Percentiles rank a stretch among this genome's conserved stretches.
These are phyloP conservation scores for Craterocephalus amniculus DNA, from an alignment of 2,797 vertebrate species.

Conservation along the genomic window DNA sequence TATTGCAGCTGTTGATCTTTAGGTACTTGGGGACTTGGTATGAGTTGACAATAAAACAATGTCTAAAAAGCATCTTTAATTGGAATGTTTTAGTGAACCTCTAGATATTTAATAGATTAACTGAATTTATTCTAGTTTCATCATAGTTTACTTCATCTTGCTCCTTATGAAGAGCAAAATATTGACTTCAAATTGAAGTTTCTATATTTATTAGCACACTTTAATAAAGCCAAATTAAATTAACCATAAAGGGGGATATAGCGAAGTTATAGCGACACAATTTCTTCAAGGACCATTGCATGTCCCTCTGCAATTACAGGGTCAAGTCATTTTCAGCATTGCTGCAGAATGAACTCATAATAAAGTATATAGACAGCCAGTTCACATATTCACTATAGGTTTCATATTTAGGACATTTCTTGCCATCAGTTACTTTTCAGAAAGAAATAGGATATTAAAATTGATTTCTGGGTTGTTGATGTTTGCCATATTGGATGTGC, in stretches of 20 bases:
- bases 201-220: conserved; percentile 39
- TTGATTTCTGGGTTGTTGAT: conserved; percentile 36
- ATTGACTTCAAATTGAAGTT: conserved; percentile 38
- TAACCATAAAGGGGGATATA: conserved; percentile 11
- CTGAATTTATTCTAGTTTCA: neutral
- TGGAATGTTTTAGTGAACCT: neutral
- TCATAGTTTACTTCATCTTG: conserved; percentile 1
- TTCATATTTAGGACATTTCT: conserved; percentile 33
- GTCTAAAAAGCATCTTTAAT: neutral
- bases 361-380: conserved; percentile 41
- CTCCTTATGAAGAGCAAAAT: neutral
- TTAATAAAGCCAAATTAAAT: conserved; percentile 53
- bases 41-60: neutral
- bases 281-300: conserved; percentile 24
- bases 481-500: conserved; percentile 34
- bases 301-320: conserved; percentile 48
- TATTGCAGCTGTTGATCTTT: neutral
- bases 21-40: neutral
- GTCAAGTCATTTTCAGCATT: conserved; percentile 31
- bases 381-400: conserved; percentile 42
- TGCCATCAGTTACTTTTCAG: conserved; percentile 37
- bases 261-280: conserved; percentile 20
- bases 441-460: conserved; percentile 6
- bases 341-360: conserved; percentile 29
- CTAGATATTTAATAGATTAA: too few species aligned